phyloP scores from a whole-genome alignment of 2,797 vertebrate species.

The Hybognathus amarus region DNA sequence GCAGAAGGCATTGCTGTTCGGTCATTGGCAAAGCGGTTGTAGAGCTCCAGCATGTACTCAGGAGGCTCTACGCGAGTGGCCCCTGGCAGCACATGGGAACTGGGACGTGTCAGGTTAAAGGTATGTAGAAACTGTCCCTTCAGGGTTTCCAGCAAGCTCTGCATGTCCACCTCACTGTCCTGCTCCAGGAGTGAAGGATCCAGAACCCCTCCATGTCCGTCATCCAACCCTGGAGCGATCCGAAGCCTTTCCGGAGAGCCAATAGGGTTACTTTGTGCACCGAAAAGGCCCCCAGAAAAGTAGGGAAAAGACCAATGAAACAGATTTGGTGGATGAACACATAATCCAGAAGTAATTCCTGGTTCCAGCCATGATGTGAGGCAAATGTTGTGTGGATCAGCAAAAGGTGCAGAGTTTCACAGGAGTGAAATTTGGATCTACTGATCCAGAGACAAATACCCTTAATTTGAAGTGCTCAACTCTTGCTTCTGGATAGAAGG shows the following conservation, averaged over 20 bases:
- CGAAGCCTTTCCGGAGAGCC: conserved; percentile 78
- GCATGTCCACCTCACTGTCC: conserved; percentile 82
- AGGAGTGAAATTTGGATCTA: conserved; percentile 37
- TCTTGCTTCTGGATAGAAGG: conserved; percentile 18
- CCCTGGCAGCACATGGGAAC: conserved; percentile 74
- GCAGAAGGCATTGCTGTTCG: conserved; percentile 90
- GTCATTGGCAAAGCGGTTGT: conserved; percentile 95
- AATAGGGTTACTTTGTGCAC: conserved; percentile 83
- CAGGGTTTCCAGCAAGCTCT: conserved; percentile 86
- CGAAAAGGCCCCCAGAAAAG: conserved; percentile 65
- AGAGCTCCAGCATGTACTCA: conserved; percentile 98
- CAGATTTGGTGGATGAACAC: conserved; percentile 39
- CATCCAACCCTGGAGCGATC: conserved; percentile 75
- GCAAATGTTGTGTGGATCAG: conserved; percentile 55
- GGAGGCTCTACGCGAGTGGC: conserved; percentile 86
- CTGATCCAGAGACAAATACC: conserved; percentile 37
- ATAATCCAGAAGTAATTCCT: conserved; percentile 68
- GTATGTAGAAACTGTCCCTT: conserved; percentile 91
- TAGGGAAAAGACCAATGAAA: conserved; percentile 71
- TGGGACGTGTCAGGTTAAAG: conserved; percentile 88
- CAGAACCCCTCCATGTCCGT: conserved; percentile 83
- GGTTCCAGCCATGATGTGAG: conserved; percentile 81
- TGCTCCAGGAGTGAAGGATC: conserved; percentile 86
- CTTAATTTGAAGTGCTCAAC: neutral
- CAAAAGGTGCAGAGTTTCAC: conserved; percentile 48